Base-by-base conservation (phyloP, 2,113 vertebrate species). In the Rhodinocichla rosea region DNA sequence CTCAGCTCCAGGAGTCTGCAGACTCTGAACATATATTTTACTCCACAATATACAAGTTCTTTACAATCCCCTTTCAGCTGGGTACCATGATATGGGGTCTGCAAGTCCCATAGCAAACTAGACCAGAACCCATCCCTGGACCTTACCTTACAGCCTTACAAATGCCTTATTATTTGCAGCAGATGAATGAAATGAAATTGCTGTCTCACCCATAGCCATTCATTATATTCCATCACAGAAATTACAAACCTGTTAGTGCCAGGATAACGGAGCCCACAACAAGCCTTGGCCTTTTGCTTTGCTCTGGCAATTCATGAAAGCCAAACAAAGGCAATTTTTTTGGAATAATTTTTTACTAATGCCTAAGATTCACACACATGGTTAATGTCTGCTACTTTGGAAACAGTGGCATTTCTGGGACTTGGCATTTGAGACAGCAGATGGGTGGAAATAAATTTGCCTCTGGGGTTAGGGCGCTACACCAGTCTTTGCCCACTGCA, bases 361-460 rank as follows among this genome's bases (percentile, higher is more conserved):
- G 89, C 30, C 87, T 79, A 90, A 90, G 64, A 87, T 84, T 92
- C 82, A 91, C 71, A 92, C 79, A 94, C 92, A 94, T 91, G 84
- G 90, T 82, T 95, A 92, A 97, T 89, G 84, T 68, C 89, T 94
- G 93, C 80, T 92, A n/a, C 87, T 97, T 90, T 89, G 94, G 87
- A 97, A 97, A 83, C 83, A 87, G 84, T 75, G 79, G 76, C 92
- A 94, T 96, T 97, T 87, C 87, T 90, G 83, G 82, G 89, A 83
- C 89, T 92, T 97, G 89, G 84, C 96, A 96, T 94, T 96, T 94
- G 76, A 96, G 92, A 84, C 2, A 39, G 94, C 97, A 97, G 96
- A 97, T 97, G 94, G 87, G 79, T 90, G 73, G 94, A 96, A 96
- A 87, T 69, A 89, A 97, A 93, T 92, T 94, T 94, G 93, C 95